phyloP scores from a whole-genome alignment of 2,888 invertebrate species.

The Metellina segmentata region DNA sequence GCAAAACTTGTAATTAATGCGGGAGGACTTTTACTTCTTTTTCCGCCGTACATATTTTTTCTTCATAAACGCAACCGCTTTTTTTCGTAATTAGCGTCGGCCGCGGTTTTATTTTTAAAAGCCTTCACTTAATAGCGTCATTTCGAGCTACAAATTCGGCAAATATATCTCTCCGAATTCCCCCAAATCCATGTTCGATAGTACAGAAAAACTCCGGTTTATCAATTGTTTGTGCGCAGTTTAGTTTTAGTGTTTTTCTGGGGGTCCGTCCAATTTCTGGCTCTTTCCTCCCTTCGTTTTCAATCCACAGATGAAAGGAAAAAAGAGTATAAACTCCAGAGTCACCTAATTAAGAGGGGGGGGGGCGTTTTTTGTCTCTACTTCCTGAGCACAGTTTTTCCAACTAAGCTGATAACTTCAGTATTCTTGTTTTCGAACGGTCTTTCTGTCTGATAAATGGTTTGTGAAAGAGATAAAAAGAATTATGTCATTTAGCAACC shows the following conservation, averaged over 20 bases:
- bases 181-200: constrained; percentile 64
- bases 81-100: constrained; percentile 62
- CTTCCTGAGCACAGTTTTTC: constrained; percentile 8
- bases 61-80: constrained; percentile 9
- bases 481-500: constrained; percentile 57
- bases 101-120: constrained; percentile 35
- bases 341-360: constrained; percentile 45
- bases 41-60: neutral
- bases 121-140: constrained; percentile 50
- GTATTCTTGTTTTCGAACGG: constrained; percentile 50
- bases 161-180: constrained; percentile 59
- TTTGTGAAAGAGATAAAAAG: constrained; percentile 38
- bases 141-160: constrained; percentile 53
- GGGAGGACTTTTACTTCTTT: constrained; percentile 9
- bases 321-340: constrained; percentile 29
- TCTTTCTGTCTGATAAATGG: constrained; percentile 52
- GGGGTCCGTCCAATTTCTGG: neutral
- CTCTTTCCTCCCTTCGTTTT: constrained; percentile 30
- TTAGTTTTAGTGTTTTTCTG: constrained; percentile 40
- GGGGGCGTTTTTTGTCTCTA: constrained; percentile 9
- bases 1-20: constrained; percentile 63
- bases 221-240: constrained; percentile 55
- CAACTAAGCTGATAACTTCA: constrained; percentile 51
- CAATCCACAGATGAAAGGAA: constrained; percentile 48
- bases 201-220: constrained; percentile 50